Evolutionary conservation across 2,888 invertebrate species (phyloP).

Genomic region (Dynastes hyllus): DNA sequence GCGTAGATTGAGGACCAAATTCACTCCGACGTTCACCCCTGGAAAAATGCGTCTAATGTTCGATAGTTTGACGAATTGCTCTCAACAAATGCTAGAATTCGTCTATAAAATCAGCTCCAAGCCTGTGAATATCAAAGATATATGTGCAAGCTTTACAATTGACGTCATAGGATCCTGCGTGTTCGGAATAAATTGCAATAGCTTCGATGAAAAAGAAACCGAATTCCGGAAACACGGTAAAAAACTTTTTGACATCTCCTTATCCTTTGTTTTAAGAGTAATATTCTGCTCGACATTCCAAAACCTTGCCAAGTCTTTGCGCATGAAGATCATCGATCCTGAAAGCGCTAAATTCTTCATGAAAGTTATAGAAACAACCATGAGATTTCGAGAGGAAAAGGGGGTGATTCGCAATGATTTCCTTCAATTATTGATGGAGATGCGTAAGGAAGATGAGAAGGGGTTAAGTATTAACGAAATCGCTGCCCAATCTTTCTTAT

Average conservation of each 20-base stretch:
- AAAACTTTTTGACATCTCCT: slow-evolving; percentile 49
- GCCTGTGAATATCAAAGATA: slow-evolving; percentile 64
- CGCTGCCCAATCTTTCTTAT: slow-evolving; percentile 74
- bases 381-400: slow-evolving; percentile 70
- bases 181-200: slow-evolving; percentile 76
- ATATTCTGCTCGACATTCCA: slow-evolving; percentile 53
- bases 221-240: slow-evolving; percentile 68
- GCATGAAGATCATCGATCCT: slow-evolving; percentile 55
- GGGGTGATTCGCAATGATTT: slow-evolving; percentile 73
- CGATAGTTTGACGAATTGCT: slow-evolving; percentile 47
- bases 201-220: slow-evolving; percentile 73
- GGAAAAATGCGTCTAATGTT: slow-evolving; percentile 58
- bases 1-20: slow-evolving; percentile 68
- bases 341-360: slow-evolving; percentile 70
- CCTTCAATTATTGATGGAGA: slow-evolving; percentile 72
- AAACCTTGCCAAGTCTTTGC: slow-evolving; percentile 57
- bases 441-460: slow-evolving; percentile 63
- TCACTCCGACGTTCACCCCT: slow-evolving; percentile 56
- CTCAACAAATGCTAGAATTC: slow-evolving; percentile 42
- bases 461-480: slow-evolving; percentile 61
- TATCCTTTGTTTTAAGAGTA: slow-evolving; percentile 45
- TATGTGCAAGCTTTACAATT: slow-evolving; percentile 74
- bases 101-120: slow-evolving; percentile 39
- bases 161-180: slow-evolving; percentile 76
- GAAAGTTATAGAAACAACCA: slow-evolving; percentile 68